Conservation (phyloP, 1,140 invertebrate species). For the Drosophila setifemur region DNA sequence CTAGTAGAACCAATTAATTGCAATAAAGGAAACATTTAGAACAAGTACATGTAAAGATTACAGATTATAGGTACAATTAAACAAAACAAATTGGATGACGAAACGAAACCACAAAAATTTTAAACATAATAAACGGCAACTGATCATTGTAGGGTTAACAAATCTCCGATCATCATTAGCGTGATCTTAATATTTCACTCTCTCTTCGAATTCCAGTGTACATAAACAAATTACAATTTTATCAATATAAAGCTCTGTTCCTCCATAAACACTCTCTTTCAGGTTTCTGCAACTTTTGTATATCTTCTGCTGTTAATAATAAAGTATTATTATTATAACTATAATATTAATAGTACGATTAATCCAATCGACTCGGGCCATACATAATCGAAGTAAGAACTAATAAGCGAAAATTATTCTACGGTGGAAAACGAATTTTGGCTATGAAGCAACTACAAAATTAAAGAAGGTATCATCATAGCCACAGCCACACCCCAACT, state of each 20-base stretch:
- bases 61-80: too few species aligned
- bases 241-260: constrained; percentile 75
- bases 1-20: constrained; percentile 21
- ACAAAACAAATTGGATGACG: constrained; percentile 41
- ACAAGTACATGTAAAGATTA: constrained; percentile 28
- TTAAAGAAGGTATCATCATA: constrained; percentile 54
- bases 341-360: constrained; percentile 15
- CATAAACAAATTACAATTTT: constrained; percentile 73
- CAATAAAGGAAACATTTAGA: neutral
- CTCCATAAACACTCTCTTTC: constrained; percentile 42
- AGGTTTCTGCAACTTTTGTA: neutral
- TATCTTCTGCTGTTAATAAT: constrained; percentile 17
- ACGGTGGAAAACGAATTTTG: constrained; percentile 76
- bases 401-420: constrained; percentile 74
- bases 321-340: constrained; percentile 5
- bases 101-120: constrained; percentile 49
- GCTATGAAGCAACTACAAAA: constrained; percentile 71
- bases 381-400: constrained; percentile 51
- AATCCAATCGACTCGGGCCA: constrained; percentile 38
- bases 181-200: too few species aligned
- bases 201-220: constrained; percentile 47
- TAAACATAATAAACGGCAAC: constrained; percentile 54
- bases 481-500: constrained; percentile 54
- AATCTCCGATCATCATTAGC: constrained; percentile 10
- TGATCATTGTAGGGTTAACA: too few species aligned